Evolutionary conservation across 1,140 invertebrate species (phyloP), one percentile per base, ranked within the genome.

Genomic region (Muscidifurax raptorellus): DNA sequence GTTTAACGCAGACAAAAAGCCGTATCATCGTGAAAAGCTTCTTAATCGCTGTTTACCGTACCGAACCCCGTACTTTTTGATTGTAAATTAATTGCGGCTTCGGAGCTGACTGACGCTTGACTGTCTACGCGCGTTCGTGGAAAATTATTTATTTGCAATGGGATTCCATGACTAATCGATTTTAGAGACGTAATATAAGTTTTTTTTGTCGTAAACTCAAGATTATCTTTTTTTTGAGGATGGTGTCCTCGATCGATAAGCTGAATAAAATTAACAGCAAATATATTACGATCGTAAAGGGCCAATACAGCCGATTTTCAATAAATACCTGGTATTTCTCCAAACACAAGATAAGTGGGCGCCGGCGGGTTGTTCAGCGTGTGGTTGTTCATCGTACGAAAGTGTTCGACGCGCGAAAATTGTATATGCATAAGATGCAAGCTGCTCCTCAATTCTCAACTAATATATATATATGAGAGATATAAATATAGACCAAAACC

Each of bases 301-400:
- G 18, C 18, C 47, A 52, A 52, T 5, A 2, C 18, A n/a, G n/a
- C n/a, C n/a, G n/a, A 18, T 22, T 59, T 22, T n/a, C 5, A 78
- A 78, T 79, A 79, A 67, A 79, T 79, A 79, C 77, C 77, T 79
- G 77, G 77, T 79, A 79, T 15, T 79, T 79, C 77, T 28, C 77
- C 77, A 67, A 79, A 79, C 10, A 79, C 36, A 25, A 79, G 52
- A 44, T 36, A 67, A 67, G 18, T 5, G 0, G 77, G 77, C 22
- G 36, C 4, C 25, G 18, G 32, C 25, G 18, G 32, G 32, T 25
- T 10, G 30, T 52, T 36, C 12, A 1, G 18, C 13, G 13, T 67
- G 32, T n/a, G n/a, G n/a, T 67, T 79, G 47, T 15, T 67, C 77
- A 79, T 79, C n/a, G 25, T 18, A 67, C 28, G 28, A n/a, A 66